Evolutionary conservation across 2,888 invertebrate species (phyloP).

Genomic region (Stenolophus ochropezus): DNA sequence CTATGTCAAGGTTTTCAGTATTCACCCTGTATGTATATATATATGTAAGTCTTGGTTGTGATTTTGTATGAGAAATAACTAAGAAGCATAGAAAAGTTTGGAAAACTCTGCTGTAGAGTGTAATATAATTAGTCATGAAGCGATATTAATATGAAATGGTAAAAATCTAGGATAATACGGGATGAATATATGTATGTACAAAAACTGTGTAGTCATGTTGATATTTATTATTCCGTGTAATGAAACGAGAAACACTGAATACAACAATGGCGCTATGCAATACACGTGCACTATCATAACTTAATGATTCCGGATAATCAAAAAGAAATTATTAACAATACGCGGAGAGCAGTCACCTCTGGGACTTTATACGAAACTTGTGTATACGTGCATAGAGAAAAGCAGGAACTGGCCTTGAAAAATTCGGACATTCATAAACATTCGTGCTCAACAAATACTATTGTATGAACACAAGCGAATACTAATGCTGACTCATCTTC

Average conservation of each 20-base stretch:
- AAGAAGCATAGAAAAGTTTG: too few relatives aligned
- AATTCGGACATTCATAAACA: background rate
- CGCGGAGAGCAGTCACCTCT: constrained; percentile 6
- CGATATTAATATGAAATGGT: constrained; percentile 3
- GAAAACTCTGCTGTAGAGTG: too few relatives aligned
- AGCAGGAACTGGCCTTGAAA: background rate
- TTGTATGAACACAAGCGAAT: too few relatives aligned
- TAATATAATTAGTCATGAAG: constrained; percentile 11
- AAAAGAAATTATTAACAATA: constrained; percentile 34
- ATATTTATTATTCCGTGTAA: constrained; percentile 23
- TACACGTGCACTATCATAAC: constrained; percentile 26
- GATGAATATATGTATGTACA: constrained; percentile 23
- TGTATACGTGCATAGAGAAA: background rate
- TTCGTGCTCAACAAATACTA: too few relatives aligned
- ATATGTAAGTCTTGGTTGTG: too few relatives aligned
- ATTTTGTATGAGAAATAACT: too few relatives aligned
- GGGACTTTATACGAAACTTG: background rate
- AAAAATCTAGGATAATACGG: constrained; percentile 18
- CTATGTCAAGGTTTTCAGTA: too few relatives aligned
- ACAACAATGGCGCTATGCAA: constrained; percentile 22
- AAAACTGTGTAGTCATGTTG: constrained; percentile 24
- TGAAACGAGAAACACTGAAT: constrained; percentile 16
- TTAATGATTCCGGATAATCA: constrained; percentile 37
- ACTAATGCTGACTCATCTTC: too few relatives aligned
- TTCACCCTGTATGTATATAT: too few relatives aligned